Evolutionary conservation across 2,888 invertebrate species (phyloP), one percentile per base, ranked within the genome.

Genomic region (Diaprepes abbreviatus): DNA sequence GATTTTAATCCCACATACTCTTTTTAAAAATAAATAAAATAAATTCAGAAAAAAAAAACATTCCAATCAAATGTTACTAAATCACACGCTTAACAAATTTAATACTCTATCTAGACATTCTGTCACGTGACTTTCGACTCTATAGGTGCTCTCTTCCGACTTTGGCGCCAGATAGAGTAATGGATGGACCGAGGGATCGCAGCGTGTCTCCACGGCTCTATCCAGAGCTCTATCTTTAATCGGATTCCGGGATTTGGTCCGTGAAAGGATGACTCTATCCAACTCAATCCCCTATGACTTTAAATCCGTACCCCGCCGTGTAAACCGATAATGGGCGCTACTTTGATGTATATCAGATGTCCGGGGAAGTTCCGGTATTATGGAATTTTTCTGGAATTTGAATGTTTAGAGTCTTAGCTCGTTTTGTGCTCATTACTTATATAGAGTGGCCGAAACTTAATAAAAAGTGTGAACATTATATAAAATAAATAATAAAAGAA

Each of bases 131-230:
- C 21, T 31, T 40, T 17, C 43, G 28, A 9, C 48, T 45, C 35
- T 60, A 21, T 45, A 48, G 59, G 59, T 60, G 59, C 33, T 45
- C 59, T 48, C 21, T 60, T 60, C 59, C 59, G 59, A 48, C 21
- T 60, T 33, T 35, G 59, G 59, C 59, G 59, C 59, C 59, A 48
- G 59, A 5, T 21, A 21, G 35, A 33, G 59, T 60, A 60, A 60
- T 60, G 48, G 59, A 60, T 60, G 59, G 48, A 35, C 59, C 58
- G 58, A 12, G 21, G 45, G 59, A 59, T 43, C 59, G 59, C 33
- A 43, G 59, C 48, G 59, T 48, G 33, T 45, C 48, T 60, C 48
- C 35, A 33, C 43, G 33, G 31, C 59, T 59, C 43, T 45, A 60
- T 60, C 21, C 59, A 14, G 31, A 33, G 48, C 48, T 60, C 59